Evolutionary conservation across 2,797 vertebrate genomes (phyloP).

Genomic region (Apogon hyalosoma): DNA sequence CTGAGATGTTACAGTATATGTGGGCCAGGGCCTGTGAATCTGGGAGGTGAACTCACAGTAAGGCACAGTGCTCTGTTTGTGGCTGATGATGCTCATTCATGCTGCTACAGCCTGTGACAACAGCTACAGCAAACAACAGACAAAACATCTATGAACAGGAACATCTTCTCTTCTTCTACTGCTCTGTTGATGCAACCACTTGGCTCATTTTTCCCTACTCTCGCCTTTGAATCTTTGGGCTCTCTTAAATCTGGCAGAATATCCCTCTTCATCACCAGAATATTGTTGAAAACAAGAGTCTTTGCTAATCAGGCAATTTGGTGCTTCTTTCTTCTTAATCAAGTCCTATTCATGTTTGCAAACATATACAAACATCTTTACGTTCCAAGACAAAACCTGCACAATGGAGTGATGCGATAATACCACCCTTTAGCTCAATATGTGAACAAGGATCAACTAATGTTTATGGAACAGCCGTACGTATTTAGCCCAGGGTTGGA

Average conservation of each 20-base stretch:
- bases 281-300: constrained; percentile 29
- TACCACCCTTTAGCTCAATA: constrained; percentile 10
- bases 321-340: constrained; percentile 42
- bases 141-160: constrained; percentile 46
- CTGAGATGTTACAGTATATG: constrained; percentile 31
- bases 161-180: constrained; percentile 34
- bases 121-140: constrained; percentile 52
- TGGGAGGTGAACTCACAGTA: constrained; percentile 79
- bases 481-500: constrained; percentile 59
- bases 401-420: constrained; percentile 47
- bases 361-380: constrained; percentile 28
- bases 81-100: constrained; percentile 71
- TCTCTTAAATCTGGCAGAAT: constrained; percentile 34
- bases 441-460: constrained; percentile 8
- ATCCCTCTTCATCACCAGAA: constrained; percentile 49
- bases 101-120: constrained; percentile 64
- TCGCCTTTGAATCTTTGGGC: constrained; percentile 52
- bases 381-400: constrained; percentile 69
- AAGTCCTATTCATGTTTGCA: constrained; percentile 35
- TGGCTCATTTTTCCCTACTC: constrained; percentile 1
- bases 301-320: constrained; percentile 21
- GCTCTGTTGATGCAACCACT: background rate
- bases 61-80: constrained; percentile 84
- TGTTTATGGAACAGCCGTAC: constrained; percentile 9
- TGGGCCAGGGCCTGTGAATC: constrained; percentile 72